Conservation (phyloP, 2,888 invertebrate genomes). For the Eupithecia dodoneata region DNA sequence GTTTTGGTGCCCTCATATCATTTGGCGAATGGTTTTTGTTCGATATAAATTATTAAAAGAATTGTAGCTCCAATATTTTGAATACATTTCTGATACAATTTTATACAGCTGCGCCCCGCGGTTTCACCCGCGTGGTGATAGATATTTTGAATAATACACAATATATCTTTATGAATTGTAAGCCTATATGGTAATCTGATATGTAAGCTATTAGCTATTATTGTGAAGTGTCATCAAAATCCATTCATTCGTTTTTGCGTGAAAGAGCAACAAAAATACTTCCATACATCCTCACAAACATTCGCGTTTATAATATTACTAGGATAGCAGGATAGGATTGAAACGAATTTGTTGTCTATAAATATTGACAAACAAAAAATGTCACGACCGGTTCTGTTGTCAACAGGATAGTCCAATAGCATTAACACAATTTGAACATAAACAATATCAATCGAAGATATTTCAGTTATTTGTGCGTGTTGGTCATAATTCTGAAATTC, state of each 20-base stretch:
- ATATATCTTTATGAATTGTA: too few relatives aligned
- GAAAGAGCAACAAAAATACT: too few relatives aligned
- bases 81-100: background rate
- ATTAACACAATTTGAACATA: constrained; percentile 57
- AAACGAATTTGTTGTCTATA: background rate
- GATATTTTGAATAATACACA: too few relatives aligned
- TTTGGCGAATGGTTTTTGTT: constrained; percentile 3
- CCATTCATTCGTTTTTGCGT: too few relatives aligned
- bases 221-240: too few relatives aligned
- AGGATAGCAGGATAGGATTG: too few relatives aligned
- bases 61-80: background rate
- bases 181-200: too few relatives aligned
- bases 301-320: too few relatives aligned
- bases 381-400: background rate
- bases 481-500: constrained; percentile 35
- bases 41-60: background rate
- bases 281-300: too few relatives aligned
- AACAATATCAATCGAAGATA: constrained; percentile 57
- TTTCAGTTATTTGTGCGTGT: constrained; percentile 46
- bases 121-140: too few relatives aligned
- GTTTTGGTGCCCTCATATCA: background rate
- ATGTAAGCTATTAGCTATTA: too few relatives aligned
- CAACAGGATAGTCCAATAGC: constrained; percentile 43
- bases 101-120: too few relatives aligned
- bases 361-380: constrained; percentile 6